These are phyloP conservation scores for Bungarus multicinctus DNA, from an alignment of 2,113 vertebrate species.

Conservation along the genomic window DNA sequence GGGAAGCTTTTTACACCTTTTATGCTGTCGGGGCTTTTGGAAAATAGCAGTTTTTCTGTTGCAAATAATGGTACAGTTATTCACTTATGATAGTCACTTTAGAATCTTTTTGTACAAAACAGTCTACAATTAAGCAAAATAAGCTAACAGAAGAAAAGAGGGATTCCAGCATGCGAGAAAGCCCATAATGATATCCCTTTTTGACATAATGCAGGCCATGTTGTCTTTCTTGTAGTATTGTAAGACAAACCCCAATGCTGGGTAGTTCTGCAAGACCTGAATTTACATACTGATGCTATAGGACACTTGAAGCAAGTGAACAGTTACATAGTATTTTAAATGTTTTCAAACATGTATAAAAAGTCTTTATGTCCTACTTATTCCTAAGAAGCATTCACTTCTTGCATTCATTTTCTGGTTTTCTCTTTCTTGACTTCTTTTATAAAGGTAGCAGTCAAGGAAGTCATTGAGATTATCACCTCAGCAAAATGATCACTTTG, in stretches of 20 bases:
- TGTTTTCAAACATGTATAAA: neutral
- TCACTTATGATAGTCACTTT: neutral
- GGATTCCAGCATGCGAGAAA: neutral
- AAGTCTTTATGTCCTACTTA: too few species aligned
- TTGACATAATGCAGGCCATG: neutral
- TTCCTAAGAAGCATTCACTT: neutral
- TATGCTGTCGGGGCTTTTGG: neutral
- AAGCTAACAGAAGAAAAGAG: neutral
- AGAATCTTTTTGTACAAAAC: neutral
- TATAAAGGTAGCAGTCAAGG: accelerated
- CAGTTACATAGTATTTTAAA: neutral
- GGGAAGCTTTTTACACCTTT: neutral
- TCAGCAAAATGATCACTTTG: neutral
- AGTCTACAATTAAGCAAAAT: neutral
- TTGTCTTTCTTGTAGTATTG: neutral
- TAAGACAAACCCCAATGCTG: neutral
- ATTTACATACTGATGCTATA: neutral
- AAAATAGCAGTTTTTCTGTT: neutral
- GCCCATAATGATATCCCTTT: neutral
- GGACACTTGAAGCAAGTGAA: neutral
- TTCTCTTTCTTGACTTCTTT: neutral
- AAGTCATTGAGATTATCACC: neutral
- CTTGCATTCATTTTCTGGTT: neutral
- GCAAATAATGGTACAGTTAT: neutral
- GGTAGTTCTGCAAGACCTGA: neutral